phyloP scores from a whole-genome alignment of 2,797 vertebrate species.

The Poecilia wingei region DNA sequence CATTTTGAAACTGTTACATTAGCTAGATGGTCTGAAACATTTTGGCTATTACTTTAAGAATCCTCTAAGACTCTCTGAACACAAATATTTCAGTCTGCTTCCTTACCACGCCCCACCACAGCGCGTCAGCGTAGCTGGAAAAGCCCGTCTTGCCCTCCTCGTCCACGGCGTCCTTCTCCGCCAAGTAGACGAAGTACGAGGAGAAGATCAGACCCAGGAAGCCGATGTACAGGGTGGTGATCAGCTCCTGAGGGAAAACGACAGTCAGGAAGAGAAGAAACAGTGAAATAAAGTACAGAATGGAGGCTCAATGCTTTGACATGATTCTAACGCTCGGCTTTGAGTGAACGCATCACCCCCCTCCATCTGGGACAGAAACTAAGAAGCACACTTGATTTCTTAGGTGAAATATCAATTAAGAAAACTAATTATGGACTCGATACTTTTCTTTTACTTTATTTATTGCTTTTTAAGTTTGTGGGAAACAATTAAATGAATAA shows the following conservation, averaged over 20 bases:
- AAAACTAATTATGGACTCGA: neutral
- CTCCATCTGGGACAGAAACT: neutral
- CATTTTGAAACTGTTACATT: neutral
- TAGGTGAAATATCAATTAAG: neutral
- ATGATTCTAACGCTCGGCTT: neutral
- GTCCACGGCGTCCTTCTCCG: constrained; percentile 91
- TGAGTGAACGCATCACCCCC: neutral
- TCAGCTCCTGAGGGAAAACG: constrained; percentile 84
- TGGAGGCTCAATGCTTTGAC: neutral
- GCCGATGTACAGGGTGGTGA: constrained; percentile 91
- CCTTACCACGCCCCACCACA: constrained; percentile 95
- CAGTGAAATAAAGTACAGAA: neutral
- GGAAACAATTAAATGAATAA: neutral
- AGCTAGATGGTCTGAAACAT: neutral
- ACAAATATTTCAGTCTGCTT: neutral
- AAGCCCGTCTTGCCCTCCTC: constrained; percentile 89
- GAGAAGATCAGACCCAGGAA: constrained; percentile 93
- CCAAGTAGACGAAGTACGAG: constrained; percentile 93
- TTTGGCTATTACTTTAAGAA: neutral
- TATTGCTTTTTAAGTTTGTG: neutral
- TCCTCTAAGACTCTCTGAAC: neutral
- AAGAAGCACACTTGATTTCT: neutral
- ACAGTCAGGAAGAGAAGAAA: constrained; percentile 4
- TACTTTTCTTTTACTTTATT: neutral
- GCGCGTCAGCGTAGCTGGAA: constrained; percentile 90